Evolutionary conservation across 2,797 vertebrate genomes (phyloP), one percentile per base, ranked within the genome.

Genomic region (Acrocephalus scirpaceus): DNA sequence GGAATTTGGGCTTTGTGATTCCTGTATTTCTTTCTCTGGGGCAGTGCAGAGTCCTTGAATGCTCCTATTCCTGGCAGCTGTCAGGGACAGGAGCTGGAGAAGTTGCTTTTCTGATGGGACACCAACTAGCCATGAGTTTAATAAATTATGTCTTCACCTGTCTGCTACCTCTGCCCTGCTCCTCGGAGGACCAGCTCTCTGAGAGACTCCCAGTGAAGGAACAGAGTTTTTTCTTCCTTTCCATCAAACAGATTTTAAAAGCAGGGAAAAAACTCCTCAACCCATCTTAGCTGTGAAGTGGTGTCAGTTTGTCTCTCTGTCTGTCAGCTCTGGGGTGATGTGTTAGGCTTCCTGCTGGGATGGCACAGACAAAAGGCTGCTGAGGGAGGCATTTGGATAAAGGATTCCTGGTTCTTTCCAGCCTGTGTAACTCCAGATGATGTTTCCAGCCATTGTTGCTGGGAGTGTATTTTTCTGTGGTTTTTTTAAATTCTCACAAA

Each of bases 321-420:
- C 74, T 86, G 73, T 78, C 86, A 90, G 82, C 48, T 79, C 85
- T 42, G 2, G 7, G 38, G 16, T 70, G 77, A 60, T 72, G 26
- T 40, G 45, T 22, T 73, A 4, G 57, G 65, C 85, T 90, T 83
- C 91, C 93, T 77, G 58, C 91, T 88, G 85, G 75, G 87, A 47
- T 88, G 86, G 93, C 69, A 88, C 65, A 74, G 69, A 93, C 61
- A 90, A 93, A 86, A 95, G 54, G 64, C 78, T 93, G 78, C 56
- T 76, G 72, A 80, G 34, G 91, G 85, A 93, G 72, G 44, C n/a
- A 32, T 88, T 81, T 94, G 93, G 57, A 74, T 83, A n/a, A 91
- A 89, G 42, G 36, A 92, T 40, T 32, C 10, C 60, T 76, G 64
- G 18, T 87, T 93, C 71, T 73, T 93, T 76, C 58, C 74, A 90